Base-by-base conservation (phyloP, 2,888 invertebrate species). In the Lottia scabra region DNA sequence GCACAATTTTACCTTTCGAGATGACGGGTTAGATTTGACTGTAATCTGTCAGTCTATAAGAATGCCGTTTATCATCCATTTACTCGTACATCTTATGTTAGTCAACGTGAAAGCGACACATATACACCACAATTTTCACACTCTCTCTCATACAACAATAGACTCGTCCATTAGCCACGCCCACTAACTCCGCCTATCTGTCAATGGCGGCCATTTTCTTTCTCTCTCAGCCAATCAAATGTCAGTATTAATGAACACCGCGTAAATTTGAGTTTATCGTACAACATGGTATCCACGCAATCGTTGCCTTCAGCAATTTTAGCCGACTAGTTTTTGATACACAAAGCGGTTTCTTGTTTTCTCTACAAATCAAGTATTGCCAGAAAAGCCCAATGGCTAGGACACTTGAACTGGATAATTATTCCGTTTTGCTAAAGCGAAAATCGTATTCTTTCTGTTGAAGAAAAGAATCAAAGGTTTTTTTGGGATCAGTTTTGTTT, bases 141-240 rank as follows among this genome's bases (percentile, higher is more conserved):
- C 72, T 69, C 65, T 65, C 65, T 23, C 26, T 65, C 44, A 64
- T 46, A 63, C 23, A 23, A 46, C 67, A 75, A 66, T 75, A 73
- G 72, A 75, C 71, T 73, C 75, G 73, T 74, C 80, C 74, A 68
- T 38, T 38, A 38, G 38, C 38, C 74, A 48, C 76, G 73, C 70
- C 80, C 78, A 68, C 62, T 67, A 19, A 71, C 71, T 65, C 77
- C 83, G 79, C 83, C 83, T 75, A 38, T 69, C 73, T 72, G 72
- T 69, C 71, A 77, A 63, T 38, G 68, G 66, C 65, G 67, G 71
- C 68, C 63, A 64, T 67, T 46, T 63, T 66, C 68, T 68, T 71
- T 71, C 56, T 4, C 19, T 56, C 23, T 56, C 19, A 56, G 23
- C 56, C 56, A 56, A 56, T 56, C 56, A 56, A 56, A 56, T 56